Evolutionary conservation across 35 echinoderm and acorn worm genomes (phyloP), one percentile per base, ranked within the genome.

Genomic region (Heliocidaris erythrogramma): DNA sequence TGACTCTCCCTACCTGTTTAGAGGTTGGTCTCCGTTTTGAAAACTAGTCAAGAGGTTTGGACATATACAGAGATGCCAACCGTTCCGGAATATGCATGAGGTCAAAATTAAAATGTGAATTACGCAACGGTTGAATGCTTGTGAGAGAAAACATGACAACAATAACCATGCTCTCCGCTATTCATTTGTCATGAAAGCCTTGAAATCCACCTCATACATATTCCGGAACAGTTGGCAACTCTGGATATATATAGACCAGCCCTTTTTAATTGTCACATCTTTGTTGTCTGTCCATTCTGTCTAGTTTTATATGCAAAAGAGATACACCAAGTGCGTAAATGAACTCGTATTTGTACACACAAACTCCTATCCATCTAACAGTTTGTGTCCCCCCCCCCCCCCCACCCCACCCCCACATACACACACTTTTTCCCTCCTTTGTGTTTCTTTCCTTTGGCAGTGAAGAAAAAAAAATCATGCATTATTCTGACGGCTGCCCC

Each of bases 401-500:
- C 69, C n/a, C 69, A 2, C 69, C 14, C 69, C 14, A 0, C 14
- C 69, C n/a, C n/a, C n/a, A n/a, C n/a, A n/a, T n/a, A n/a, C n/a
- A 84, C 69, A 84, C 30, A 47, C 65, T 89, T 89, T 89, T 89
- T 24, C 21, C 29, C 30, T 89, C 14, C 87, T 48, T n/a, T n/a
- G 27, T 24, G 27, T 78, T 78, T 78, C 87, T 86, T 8, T 48
- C 87, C 8, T 13, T 24, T 89, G 14, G 32, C 47, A 89, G 87
- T 48, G 87, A 47, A 9, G 14, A 89, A 84, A 84, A 48, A 48
- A 47, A 89, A 89, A 89, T 88, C 86, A 88, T 89, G 87, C 87
- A 89, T 89, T 89, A 89, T 89, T 89, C 87, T 30, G 24, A 14
- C 9, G 87, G 31, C 87, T 89, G 31, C 87, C 87, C 87, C 87